Conservation (phyloP, 1,140 invertebrate species). For the Leptinotarsa defecta region DNA sequence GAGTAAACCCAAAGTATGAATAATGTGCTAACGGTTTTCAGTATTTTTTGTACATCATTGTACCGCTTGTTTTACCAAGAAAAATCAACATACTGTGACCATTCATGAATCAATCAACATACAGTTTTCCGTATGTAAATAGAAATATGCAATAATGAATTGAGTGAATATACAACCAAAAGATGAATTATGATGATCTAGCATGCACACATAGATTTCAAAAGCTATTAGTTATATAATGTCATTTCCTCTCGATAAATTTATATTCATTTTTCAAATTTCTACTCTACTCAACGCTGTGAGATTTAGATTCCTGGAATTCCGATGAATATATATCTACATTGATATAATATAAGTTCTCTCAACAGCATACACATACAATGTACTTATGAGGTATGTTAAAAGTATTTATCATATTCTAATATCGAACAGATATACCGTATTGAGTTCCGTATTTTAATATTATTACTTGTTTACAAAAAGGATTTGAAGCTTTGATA, state of each 20-base stretch:
- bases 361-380: too few relatives aligned
- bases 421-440: too few relatives aligned
- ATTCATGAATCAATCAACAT: conserved; percentile 19
- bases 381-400: too few relatives aligned
- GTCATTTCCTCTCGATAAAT: conserved; percentile 5
- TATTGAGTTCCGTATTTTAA: too few relatives aligned
- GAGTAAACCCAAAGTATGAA: conserved; percentile 36
- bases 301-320: background rate
- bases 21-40: conserved; percentile 33
- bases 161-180: conserved; percentile 17
- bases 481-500: too few relatives aligned
- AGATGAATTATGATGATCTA: conserved; percentile 2
- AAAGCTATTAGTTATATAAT: background rate
- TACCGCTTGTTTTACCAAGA: conserved; percentile 5
- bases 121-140: conserved; percentile 2
- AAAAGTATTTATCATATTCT: too few relatives aligned
- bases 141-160: conserved; percentile 9
- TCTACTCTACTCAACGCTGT: background rate
- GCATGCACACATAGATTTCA: conserved; percentile 15
- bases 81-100: conserved; percentile 17
- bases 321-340: background rate
- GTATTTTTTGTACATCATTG: conserved; percentile 21
- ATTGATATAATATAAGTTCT: too few relatives aligned
- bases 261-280: background rate
- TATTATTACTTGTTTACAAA: too few relatives aligned